These are phyloP conservation scores for Pogonocherus hispidulus DNA, from an alignment of 2,888 invertebrate genomes.

Conservation along the genomic window DNA sequence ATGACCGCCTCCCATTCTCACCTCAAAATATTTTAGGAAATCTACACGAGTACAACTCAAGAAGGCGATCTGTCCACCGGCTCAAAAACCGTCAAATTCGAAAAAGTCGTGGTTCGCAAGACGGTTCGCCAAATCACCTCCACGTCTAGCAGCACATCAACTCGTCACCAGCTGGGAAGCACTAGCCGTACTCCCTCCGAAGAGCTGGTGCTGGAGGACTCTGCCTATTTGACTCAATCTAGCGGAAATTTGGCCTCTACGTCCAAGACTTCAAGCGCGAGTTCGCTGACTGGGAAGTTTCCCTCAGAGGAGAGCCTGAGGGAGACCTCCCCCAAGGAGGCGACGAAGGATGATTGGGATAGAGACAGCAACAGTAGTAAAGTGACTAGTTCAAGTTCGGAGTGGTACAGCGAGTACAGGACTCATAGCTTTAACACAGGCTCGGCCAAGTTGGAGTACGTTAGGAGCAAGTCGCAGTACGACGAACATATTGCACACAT, in stretches of 20 bases:
- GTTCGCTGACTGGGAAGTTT: constrained; percentile 69
- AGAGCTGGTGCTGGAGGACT: constrained; percentile 71
- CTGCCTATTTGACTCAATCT: constrained; percentile 74
- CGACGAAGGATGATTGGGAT: constrained; percentile 65
- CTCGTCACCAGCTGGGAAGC: constrained; percentile 46
- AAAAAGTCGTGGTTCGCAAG: constrained; percentile 78
- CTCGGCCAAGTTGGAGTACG: constrained; percentile 78
- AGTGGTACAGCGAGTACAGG: constrained; percentile 75
- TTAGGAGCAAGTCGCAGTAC: constrained; percentile 85
- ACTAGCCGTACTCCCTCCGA: constrained; percentile 72
- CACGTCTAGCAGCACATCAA: constrained; percentile 55
- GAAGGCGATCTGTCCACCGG: constrained; percentile 77
- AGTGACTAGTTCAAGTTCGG: constrained; percentile 66
- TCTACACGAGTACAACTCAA: constrained; percentile 71
- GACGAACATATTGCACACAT: constrained; percentile 89
- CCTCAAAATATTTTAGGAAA: constrained; percentile 65
- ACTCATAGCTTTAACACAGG: constrained; percentile 76
- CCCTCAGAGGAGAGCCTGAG: constrained; percentile 72
- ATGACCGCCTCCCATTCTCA: background rate
- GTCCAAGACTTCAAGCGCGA: constrained; percentile 72
- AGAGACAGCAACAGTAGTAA: constrained; percentile 68
- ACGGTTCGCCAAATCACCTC: constrained; percentile 73
- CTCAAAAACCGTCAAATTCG: constrained; percentile 79
- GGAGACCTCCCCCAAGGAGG: constrained; percentile 65
- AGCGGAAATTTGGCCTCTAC: constrained; percentile 64